Percentiles rank a stretch among this genome's conserved stretches.
phyloP scores from a whole-genome alignment of 2,888 invertebrate species.

The Parnassius glacialis region DNA sequence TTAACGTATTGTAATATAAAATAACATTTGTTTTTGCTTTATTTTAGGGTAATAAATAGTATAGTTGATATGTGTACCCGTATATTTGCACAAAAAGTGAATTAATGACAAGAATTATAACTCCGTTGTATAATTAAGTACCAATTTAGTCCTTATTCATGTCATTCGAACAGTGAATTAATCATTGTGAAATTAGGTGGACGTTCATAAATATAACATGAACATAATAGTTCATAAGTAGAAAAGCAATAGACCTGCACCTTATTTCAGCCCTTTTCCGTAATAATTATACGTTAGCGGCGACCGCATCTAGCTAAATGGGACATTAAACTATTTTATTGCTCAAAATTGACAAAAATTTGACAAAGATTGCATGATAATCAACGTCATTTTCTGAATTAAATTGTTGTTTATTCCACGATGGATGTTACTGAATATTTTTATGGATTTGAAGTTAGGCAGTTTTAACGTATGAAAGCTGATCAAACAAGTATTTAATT shows the following conservation, averaged over 20 bases:
- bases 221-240: constrained; percentile 28
- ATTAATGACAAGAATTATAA: background rate
- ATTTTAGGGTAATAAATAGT: too few species aligned
- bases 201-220: constrained; percentile 9
- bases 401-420: constrained; percentile 45
- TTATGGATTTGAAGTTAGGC: constrained; percentile 5
- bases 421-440: constrained; percentile 25
- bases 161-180: constrained; percentile 6
- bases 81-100: too few species aligned
- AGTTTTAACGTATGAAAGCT: too few species aligned
- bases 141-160: background rate
- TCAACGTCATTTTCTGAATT: constrained; percentile 55
- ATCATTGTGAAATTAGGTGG: constrained; percentile 9
- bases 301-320: constrained; percentile 75
- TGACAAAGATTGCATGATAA: constrained; percentile 72
- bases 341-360: constrained; percentile 75
- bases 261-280: constrained; percentile 41
- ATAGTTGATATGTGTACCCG: too few species aligned
- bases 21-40: too few species aligned
- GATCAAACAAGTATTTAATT: too few species aligned
- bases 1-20: too few species aligned
- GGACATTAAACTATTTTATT: constrained; percentile 79
- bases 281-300: constrained; percentile 62
- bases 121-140: background rate
- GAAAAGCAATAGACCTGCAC: constrained; percentile 32